phyloP scores from a whole-genome alignment of 1,140 invertebrate genomes.

The Belonocnema kinseyi region DNA sequence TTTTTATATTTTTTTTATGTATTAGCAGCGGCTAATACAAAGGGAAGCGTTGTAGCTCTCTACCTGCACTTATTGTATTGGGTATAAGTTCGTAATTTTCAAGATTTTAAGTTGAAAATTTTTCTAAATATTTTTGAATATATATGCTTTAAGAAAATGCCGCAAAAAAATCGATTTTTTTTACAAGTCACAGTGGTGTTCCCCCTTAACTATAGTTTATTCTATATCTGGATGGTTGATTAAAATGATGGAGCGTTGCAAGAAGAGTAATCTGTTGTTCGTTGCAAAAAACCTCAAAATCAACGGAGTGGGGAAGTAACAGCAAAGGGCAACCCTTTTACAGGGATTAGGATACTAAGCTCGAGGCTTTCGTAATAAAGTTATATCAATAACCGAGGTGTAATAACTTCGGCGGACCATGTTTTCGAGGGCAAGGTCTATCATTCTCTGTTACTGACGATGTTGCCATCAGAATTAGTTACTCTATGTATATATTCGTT shows the following conservation, averaged over 20 bases:
- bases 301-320: not conserved
- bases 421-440: not conserved
- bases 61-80: too few relatives aligned
- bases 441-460: not conserved
- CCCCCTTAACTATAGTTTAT: not conserved
- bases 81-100: too few relatives aligned
- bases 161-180: too few relatives aligned
- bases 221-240: not conserved
- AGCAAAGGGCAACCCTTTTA: not conserved
- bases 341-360: not conserved
- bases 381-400: constrained; percentile 27
- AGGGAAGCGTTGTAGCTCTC: too few relatives aligned
- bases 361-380: constrained; percentile 10
- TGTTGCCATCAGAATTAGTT: not conserved
- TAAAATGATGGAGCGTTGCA: not conserved
- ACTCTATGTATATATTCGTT: not conserved
- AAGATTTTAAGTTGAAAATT: too few relatives aligned
- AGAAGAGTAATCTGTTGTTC: constrained; percentile 5
- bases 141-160: too few relatives aligned
- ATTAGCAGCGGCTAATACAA: too few relatives aligned
- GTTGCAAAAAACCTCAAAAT: not conserved
- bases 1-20: too few relatives aligned
- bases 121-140: too few relatives aligned
- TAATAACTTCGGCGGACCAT: constrained; percentile 20
- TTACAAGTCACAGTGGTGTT: too few relatives aligned